Percentiles rank a stretch among this genome's conserved stretches.
phyloP scores from a whole-genome alignment of 2,888 invertebrate genomes.

The Nomada goodeniana region DNA sequence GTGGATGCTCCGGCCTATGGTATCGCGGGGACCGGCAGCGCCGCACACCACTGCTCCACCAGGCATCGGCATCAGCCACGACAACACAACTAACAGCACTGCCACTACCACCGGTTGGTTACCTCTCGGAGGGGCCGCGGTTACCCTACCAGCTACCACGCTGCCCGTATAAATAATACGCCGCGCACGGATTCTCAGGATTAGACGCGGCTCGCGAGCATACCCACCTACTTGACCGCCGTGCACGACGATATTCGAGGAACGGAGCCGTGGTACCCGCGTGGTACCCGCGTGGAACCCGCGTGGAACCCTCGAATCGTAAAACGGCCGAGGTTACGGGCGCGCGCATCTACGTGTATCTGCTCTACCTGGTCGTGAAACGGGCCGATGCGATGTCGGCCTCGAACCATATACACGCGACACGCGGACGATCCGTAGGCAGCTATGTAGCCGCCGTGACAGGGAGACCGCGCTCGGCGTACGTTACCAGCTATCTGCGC shows the following conservation, averaged over 20 bases:
- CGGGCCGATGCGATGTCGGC: slow-evolving; percentile 23
- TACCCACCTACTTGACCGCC: slow-evolving; percentile 10
- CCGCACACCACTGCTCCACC: slow-evolving; percentile 18
- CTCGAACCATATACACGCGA: slow-evolving; percentile 61
- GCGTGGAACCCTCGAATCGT: slow-evolving; percentile 52
- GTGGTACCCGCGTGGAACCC: slow-evolving; percentile 8
- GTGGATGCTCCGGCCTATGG: slow-evolving; percentile 65
- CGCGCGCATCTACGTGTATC: slow-evolving; percentile 28
- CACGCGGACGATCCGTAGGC: slow-evolving; percentile 48
- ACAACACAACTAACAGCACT: slow-evolving; percentile 40
- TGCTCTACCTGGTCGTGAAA: slow-evolving; percentile 23
- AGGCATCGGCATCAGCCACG: slow-evolving; percentile 40
- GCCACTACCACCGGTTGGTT: slow-evolving; percentile 28
- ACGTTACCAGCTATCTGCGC: slow-evolving; percentile 83
- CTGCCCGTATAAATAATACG: slow-evolving; percentile 81
- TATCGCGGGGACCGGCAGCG: slow-evolving; percentile 63
- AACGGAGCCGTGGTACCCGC: slow-evolving; percentile 18
- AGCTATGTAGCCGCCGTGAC: slow-evolving; percentile 76
- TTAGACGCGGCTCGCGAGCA: slow-evolving; percentile 68
- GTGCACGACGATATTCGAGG: background rate
- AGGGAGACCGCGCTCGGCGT: slow-evolving; percentile 78
- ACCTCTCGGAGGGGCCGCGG: slow-evolving; percentile 45
- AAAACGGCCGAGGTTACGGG: slow-evolving; percentile 47
- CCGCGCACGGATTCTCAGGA: slow-evolving; percentile 74
- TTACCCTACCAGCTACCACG: slow-evolving; percentile 50